Base-by-base conservation (phyloP, 2,113 vertebrate species). In the Macheiramphus alcinus region DNA sequence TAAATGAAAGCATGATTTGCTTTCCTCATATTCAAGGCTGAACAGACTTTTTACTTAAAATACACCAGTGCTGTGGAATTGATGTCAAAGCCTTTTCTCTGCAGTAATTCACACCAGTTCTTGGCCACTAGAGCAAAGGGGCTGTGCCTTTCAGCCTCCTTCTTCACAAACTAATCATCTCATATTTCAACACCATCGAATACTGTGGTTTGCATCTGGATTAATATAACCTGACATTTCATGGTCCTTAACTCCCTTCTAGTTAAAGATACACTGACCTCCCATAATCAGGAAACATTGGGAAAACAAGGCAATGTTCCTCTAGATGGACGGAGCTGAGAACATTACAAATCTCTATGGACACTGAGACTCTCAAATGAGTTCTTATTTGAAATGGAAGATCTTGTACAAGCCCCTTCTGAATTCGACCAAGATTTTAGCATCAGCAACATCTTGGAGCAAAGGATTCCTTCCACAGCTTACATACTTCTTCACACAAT, bases 111-210 rank as follows among this genome's bases (percentile, higher is more conserved):
- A 48, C 91, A 84, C 40, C 72, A 58, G 50, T 4, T 56, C 86
- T 66, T 93, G 95, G 94, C 94, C 96, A 86, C 21, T 1, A 7
- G 13, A 93, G 85, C 40, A 11, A 75, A 81, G 43, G 34, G 83
- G 88, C 58, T 95, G 80, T 15, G 67, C 93, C 97, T 90, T 93
- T 91, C 94, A 88, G 83, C 88, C 96, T 95, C 97, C 98, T 97
- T 88, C 97, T 96, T 97, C 96, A 97, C 91, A 74, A 97, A 83
- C 97, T 98, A 96, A 98, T 98, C 98, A 98, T 90, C 95, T 95
- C 82, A 18, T 93, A 97, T 98, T 98, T 99, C 99, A 99, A 98
- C 99, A 98, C 98, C 97, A 95, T 94, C 93, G 72, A 99, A 99
- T 99, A 98, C 79, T 73, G 72, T 70, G 86, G n/a, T 92, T 50